Conservation (phyloP, 2,888 invertebrate genomes). For the Thysanoteuthis rhombus region DNA sequence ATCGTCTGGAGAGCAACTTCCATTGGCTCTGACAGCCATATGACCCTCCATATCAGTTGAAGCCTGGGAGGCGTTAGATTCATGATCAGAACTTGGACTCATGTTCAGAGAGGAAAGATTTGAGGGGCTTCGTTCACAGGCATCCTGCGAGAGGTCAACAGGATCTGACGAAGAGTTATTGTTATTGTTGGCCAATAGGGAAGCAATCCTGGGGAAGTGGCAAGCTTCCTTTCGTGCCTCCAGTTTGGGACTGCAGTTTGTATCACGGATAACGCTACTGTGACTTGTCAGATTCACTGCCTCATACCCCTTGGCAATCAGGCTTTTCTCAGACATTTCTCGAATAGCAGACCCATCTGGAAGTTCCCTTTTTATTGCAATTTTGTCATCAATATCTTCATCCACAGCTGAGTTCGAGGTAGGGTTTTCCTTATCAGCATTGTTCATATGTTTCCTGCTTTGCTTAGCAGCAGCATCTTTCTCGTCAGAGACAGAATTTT, state of each 20-base stretch:
- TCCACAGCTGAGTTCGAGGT: slow-evolving; percentile 33
- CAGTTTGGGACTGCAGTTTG: slow-evolving; percentile 34
- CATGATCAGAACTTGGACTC: slow-evolving; percentile 39
- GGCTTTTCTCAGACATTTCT: slow-evolving; percentile 17
- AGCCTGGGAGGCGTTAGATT: slow-evolving; percentile 39
- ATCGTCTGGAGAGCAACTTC: slow-evolving; percentile 32
- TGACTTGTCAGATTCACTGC: slow-evolving; percentile 25
- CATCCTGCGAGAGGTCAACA: slow-evolving; percentile 28
- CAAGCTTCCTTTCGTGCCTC: slow-evolving; percentile 34
- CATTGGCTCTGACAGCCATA: slow-evolving; percentile 35
- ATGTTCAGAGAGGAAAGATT: slow-evolving; percentile 28
- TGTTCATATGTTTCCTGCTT: neutral
- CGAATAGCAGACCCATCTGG: neutral
- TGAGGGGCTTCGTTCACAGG: slow-evolving; percentile 32
- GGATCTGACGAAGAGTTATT: slow-evolving; percentile 27
- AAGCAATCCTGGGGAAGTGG: slow-evolving; percentile 50
- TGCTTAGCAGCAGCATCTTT: slow-evolving; percentile 36
- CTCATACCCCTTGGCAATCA: neutral
- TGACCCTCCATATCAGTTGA: slow-evolving; percentile 36
- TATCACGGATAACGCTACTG: slow-evolving; percentile 29
- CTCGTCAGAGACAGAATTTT: slow-evolving; percentile 48
- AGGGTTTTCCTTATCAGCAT: neutral
- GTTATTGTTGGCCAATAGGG: slow-evolving; percentile 42
- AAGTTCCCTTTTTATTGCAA: slow-evolving; percentile 28
- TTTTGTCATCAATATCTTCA: slow-evolving; percentile 34